Evolutionary conservation across 64 coral and sea anemone genomes (phyloP), one percentile per base, ranked within the genome.

Genomic region (Platygyra sinensis): DNA sequence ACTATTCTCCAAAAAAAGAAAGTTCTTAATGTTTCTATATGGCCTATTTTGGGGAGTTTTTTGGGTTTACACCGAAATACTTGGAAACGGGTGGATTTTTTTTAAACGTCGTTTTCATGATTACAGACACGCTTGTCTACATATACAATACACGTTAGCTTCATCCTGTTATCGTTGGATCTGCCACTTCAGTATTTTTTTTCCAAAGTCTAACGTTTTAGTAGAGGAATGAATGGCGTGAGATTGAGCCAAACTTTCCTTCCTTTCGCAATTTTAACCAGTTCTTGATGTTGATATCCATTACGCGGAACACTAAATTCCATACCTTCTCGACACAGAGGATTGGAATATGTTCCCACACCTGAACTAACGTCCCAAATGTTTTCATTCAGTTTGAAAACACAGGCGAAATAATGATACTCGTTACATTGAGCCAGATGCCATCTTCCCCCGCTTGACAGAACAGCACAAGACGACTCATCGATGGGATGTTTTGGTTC

Each of bases 171-270:
- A n/a, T n/a, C n/a, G n/a, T 36, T 46, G 39, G 6, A 46, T 46
- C 39, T 46, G 5, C 6, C 39, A 57, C 54, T 12, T 16, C 1
- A 57, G 54, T 14, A 57, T 9, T 57, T 14, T 57, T 57, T 57
- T 57, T 57, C 11, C 54, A 57, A 57, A 14, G 54, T 27, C 39
- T 69, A 69, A 29, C 17, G 8, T 64, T 13, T 51, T 28, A 85
- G 13, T 31, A 89, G 32, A 13, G 78, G 79, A 39, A 94, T 69
- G 22, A 75, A 89, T 30, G 92, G 72, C 3, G 79, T 77, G 15
- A 94, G 33, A 69, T 94, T 89, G 12, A 94, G 50, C 92, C 92
- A 94, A 73, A 86, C 92, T 69, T 74, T 81, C 82, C 30, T 89
- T 52, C 79, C 78, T 62, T 93, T 75, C n/a, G 74, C 65, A 22